A percentile compares a stretch with the other conserved stretches of the same genome.
Conservation (phyloP, 2,113 vertebrate genomes). For the Chelonoidis abingdonii region DNA sequence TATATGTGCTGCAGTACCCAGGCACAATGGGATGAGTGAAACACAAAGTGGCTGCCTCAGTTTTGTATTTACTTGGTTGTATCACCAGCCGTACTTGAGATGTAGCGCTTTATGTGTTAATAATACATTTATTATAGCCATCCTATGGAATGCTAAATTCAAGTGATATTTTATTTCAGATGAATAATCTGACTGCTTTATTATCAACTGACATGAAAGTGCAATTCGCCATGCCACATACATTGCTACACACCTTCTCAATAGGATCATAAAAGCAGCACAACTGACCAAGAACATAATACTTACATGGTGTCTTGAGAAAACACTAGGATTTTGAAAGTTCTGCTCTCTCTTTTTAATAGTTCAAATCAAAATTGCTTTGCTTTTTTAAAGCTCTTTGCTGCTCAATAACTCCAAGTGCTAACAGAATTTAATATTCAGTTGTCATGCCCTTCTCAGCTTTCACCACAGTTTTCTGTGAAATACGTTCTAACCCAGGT, state of each 20-base stretch:
- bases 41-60: fast-evolving
- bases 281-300: constrained; percentile 59
- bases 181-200: constrained; percentile 65
- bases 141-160: constrained; percentile 54
- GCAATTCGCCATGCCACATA: constrained; percentile 43
- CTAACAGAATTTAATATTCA: constrained; percentile 60
- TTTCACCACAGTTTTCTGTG: background rate
- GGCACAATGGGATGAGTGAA: constrained; percentile 1
- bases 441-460: constrained; percentile 35
- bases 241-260: constrained; percentile 35
- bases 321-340: constrained; percentile 6
- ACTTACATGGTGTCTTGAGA: constrained; percentile 38
- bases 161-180: constrained; percentile 59
- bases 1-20: fast-evolving
- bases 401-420: constrained; percentile 45
- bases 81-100: background rate
- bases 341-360: constrained; percentile 12
- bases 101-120: background rate
- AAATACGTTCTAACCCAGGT: constrained; percentile 2
- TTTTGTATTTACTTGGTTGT: background rate
- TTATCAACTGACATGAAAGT: constrained; percentile 64
- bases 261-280: constrained; percentile 45
- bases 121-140: constrained; percentile 22
- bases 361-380: constrained; percentile 23
- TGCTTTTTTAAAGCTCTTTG: constrained; percentile 55